Evolutionary conservation across 2,888 invertebrate genomes (phyloP).

Genomic region (Phortica okadai): DNA sequence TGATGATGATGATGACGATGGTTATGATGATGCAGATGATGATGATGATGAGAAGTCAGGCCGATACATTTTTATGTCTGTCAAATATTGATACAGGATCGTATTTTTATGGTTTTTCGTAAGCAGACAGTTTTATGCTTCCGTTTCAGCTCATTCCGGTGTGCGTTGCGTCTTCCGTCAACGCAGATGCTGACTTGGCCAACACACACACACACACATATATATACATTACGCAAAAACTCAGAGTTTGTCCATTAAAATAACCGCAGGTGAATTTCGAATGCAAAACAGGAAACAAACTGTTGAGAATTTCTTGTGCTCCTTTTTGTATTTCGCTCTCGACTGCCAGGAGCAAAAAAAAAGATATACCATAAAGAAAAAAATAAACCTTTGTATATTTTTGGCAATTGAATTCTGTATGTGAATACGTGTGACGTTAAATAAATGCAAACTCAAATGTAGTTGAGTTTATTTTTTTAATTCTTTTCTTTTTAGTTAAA

Average conservation of each 20-base stretch:
- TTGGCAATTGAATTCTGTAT: slow-evolving; percentile 70
- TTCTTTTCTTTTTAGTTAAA: background rate
- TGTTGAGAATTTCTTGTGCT: background rate
- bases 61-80: slow-evolving; percentile 15
- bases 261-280: slow-evolving; percentile 40
- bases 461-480: background rate
- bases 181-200: slow-evolving; percentile 10
- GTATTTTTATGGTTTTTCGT: slow-evolving; percentile 37
- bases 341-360: background rate
- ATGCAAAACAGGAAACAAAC: slow-evolving; percentile 25
- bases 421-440: slow-evolving; percentile 59
- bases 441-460: slow-evolving; percentile 38
- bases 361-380: too few species aligned
- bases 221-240: background rate
- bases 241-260: slow-evolving; percentile 25
- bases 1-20: too few species aligned
- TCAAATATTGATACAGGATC: slow-evolving; percentile 43
- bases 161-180: slow-evolving; percentile 17
- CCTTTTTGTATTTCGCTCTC: background rate
- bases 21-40: too few species aligned
- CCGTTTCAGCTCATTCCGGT: slow-evolving; percentile 10
- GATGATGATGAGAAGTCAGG: too few species aligned
- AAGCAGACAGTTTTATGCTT: slow-evolving; percentile 44
- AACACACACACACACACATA: background rate
- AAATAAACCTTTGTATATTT: slow-evolving; percentile 52